Conservation (phyloP, 2,797 vertebrate genomes). For the Trichosurus vulpecula region DNA sequence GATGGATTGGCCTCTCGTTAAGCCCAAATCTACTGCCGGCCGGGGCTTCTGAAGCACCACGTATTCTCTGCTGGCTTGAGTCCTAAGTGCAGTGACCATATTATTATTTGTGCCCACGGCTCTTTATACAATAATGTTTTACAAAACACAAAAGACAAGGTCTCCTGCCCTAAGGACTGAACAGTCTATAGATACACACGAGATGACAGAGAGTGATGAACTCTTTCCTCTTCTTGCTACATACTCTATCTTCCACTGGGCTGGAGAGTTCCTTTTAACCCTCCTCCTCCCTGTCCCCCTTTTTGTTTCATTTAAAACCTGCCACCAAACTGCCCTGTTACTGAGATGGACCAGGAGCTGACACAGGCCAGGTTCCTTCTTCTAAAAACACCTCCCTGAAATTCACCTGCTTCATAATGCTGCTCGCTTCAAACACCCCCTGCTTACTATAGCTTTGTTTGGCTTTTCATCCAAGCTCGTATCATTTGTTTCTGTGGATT, state of each 20-base stretch:
- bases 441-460: slow-evolving; percentile 66
- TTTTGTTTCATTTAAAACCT: slow-evolving; percentile 57
- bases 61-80: slow-evolving; percentile 49
- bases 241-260: not conserved
- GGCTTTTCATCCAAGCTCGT: slow-evolving; percentile 45
- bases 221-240: not conserved
- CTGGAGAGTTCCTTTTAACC: not conserved
- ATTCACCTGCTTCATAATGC: slow-evolving; percentile 27
- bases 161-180: slow-evolving; percentile 13
- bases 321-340: slow-evolving; percentile 56
- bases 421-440: slow-evolving; percentile 60
- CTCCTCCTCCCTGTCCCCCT: not conserved
- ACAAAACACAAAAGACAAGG: slow-evolving; percentile 62
- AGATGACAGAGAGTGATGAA: slow-evolving; percentile 28
- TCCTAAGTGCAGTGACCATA: slow-evolving; percentile 56
- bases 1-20: slow-evolving; percentile 9
- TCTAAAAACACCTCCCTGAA: slow-evolving; percentile 62
- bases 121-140: slow-evolving; percentile 57
- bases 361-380: slow-evolving; percentile 65
- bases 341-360: slow-evolving; percentile 70
- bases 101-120: slow-evolving; percentile 57
- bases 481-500: slow-evolving; percentile 68
- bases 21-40: slow-evolving; percentile 36
- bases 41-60: slow-evolving; percentile 23
- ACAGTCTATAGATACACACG: slow-evolving; percentile 36